Conservation (phyloP, 1,140 invertebrate genomes). For the Psix sp. region DNA sequence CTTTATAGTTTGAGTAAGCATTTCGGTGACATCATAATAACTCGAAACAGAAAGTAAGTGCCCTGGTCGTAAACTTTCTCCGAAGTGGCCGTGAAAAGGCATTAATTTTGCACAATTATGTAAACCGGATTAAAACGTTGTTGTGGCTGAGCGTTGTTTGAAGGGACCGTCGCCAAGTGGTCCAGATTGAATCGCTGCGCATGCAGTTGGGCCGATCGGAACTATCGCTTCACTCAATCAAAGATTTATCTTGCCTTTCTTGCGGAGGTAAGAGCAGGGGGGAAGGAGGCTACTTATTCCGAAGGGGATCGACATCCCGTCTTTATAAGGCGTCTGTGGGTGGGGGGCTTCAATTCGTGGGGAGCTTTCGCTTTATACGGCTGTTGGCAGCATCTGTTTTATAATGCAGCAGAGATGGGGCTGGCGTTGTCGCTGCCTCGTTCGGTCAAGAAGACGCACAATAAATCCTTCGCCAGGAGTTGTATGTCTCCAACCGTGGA, state of each 20-base stretch:
- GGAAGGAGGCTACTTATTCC: conserved; percentile 31
- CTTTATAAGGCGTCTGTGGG: conserved; percentile 58
- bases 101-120: conserved; percentile 56
- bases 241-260: conserved; percentile 48
- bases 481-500: conserved; percentile 69
- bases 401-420: conserved; percentile 69
- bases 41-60: conserved; percentile 13
- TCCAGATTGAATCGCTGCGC: conserved; percentile 52
- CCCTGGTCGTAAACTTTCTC: conserved; percentile 41
- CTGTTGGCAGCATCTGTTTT: conserved; percentile 71
- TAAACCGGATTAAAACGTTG: conserved; percentile 57
- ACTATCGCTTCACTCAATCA: conserved; percentile 51
- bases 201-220: conserved; percentile 23
- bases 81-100: conserved; percentile 8
- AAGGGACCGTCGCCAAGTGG: conserved; percentile 39
- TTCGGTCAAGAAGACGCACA: conserved; percentile 63
- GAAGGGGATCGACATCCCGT: conserved; percentile 28
- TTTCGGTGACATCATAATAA: conserved; percentile 36
- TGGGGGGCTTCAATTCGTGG: conserved; percentile 34
- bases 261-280: conserved; percentile 20
- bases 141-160: conserved; percentile 24
- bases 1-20: neutral
- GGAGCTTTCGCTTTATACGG: conserved; percentile 69
- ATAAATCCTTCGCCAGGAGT: conserved; percentile 71
- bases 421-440: conserved; percentile 54